Percentiles rank a stretch among this genome's conserved stretches.
Evolutionary conservation across 2,113 vertebrate genomes (phyloP).

Genomic region (Cyrtonyx montezumae): DNA sequence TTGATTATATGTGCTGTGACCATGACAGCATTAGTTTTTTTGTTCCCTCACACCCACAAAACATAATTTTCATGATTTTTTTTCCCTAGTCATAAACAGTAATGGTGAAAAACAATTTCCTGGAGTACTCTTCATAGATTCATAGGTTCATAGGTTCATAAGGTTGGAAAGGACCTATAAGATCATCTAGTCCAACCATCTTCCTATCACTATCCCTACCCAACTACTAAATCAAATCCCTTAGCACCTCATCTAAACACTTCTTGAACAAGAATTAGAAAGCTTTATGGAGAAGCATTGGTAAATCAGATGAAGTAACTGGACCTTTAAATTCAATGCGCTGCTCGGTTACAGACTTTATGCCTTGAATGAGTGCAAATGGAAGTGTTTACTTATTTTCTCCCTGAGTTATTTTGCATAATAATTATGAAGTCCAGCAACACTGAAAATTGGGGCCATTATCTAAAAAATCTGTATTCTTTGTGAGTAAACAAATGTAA

Average conservation of each 20-base stretch:
- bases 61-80: background rate
- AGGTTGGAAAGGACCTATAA: no score
- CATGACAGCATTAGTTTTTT: background rate
- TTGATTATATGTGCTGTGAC: background rate
- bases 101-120: background rate
- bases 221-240: no score
- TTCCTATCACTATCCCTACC: no score
- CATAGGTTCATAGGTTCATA: no score
- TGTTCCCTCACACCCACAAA: background rate
- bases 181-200: no score
- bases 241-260: no score
- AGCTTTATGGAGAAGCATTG: background rate
- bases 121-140: background rate
- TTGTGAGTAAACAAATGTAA: background rate
- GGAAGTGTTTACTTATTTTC: background rate
- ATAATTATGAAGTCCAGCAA: background rate
- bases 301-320: background rate
- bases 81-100: background rate
- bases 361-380: background rate
- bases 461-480: background rate
- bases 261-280: background rate
- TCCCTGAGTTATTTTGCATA: background rate
- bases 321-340: background rate
- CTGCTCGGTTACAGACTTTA: background rate
- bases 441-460: rapidly evolving